Evolutionary conservation across 2,797 vertebrate genomes (phyloP).

Genomic region (Neosalanx taihuensis): DNA sequence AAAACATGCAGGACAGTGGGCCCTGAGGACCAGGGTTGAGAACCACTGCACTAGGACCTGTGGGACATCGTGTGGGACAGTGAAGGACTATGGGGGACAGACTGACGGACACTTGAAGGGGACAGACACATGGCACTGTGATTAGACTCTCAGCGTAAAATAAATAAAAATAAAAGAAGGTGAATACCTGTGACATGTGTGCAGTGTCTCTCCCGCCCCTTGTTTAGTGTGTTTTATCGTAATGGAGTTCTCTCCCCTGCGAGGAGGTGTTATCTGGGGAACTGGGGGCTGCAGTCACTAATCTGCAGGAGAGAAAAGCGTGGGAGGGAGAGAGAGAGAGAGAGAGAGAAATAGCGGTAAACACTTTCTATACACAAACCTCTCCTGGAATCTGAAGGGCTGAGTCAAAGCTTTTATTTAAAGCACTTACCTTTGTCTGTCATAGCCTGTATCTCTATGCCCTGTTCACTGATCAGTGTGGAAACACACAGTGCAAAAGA

Average conservation of each 20-base stretch:
- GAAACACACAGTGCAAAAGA: background rate
- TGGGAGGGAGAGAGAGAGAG: slow-evolving; percentile 24
- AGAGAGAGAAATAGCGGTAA: slow-evolving; percentile 36
- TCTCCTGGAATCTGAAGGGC: slow-evolving; percentile 37
- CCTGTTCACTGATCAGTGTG: slow-evolving; percentile 1
- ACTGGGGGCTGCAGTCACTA: slow-evolving; percentile 73
- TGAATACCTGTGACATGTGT: slow-evolving; percentile 89
- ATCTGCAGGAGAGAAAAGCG: slow-evolving; percentile 66
- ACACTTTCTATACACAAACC: slow-evolving; percentile 33
- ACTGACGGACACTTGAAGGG: slow-evolving; percentile 17
- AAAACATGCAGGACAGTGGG: too few species aligned
- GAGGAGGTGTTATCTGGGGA: slow-evolving; percentile 80
- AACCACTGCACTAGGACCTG: too few species aligned
- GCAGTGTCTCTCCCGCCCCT: slow-evolving; percentile 77
- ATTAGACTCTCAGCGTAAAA: background rate
- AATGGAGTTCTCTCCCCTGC: slow-evolving; percentile 74
- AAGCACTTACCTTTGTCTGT: slow-evolving; percentile 44
- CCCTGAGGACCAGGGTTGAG: too few species aligned
- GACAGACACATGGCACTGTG: slow-evolving; percentile 20
- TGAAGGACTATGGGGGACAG: background rate
- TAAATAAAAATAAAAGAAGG: too few species aligned
- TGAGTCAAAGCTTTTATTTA: slow-evolving; percentile 53
- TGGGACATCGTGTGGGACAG: too few species aligned
- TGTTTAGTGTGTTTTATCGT: slow-evolving; percentile 76
- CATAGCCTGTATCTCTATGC: slow-evolving; percentile 8